Percentiles rank a stretch among this genome's conserved stretches.
phyloP scores from a whole-genome alignment of 2,888 invertebrate genomes.

The Epinotia demarniana region DNA sequence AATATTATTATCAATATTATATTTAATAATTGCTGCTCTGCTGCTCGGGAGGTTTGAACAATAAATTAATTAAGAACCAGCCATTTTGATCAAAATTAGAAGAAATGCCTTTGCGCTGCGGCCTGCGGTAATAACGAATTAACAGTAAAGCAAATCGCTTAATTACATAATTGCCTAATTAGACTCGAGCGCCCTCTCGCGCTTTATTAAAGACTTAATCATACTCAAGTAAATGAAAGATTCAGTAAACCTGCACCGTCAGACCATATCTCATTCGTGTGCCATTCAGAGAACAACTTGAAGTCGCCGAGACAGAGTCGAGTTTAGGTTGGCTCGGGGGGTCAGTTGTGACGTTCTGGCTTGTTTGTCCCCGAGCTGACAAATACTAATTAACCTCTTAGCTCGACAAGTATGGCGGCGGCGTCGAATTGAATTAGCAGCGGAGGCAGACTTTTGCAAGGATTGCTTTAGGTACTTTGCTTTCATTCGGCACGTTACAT shows the following conservation, averaged over 20 bases:
- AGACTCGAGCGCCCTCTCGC: conserved; percentile 47
- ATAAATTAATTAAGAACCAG: conserved; percentile 17
- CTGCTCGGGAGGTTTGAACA: neutral
- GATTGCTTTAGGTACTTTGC: neutral
- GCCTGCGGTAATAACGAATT: conserved; percentile 42
- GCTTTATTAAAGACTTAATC: conserved; percentile 48
- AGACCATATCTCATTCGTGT: neutral
- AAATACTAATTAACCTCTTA: conserved; percentile 70
- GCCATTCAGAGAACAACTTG: neutral
- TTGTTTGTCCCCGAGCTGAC: conserved; percentile 55
- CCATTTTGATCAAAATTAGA: conserved; percentile 38
- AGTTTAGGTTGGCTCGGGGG: conserved; percentile 39
- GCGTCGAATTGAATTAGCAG: conserved; percentile 60
- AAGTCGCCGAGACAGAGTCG: conserved; percentile 46
- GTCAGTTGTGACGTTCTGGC: conserved; percentile 54
- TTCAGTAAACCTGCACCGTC: conserved; percentile 48
- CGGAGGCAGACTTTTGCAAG: conserved; percentile 31
- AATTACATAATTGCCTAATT: conserved; percentile 63
- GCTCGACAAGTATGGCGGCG: conserved; percentile 58
- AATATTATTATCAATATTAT: neutral
- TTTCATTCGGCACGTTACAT: neutral
- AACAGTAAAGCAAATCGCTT: conserved; percentile 56
- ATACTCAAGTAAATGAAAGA: conserved; percentile 63
- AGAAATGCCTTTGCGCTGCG: conserved; percentile 34
- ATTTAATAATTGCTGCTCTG: neutral